Evolutionary conservation across 2,113 vertebrate species (phyloP).

Genomic region (Stictonetta naevosa): DNA sequence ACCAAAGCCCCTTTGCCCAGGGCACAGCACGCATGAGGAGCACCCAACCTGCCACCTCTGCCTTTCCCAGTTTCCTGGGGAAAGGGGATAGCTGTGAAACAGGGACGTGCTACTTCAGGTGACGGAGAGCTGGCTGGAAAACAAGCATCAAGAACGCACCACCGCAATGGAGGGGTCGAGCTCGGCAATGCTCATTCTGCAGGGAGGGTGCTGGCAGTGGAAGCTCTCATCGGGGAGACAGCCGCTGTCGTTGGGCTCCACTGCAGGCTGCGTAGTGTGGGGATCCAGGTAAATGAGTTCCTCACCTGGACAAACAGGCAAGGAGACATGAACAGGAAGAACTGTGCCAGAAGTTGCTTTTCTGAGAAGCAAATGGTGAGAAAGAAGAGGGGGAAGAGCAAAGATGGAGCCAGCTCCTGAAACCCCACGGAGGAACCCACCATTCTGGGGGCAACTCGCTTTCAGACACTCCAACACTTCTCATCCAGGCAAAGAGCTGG

Average conservation of each 20-base stretch:
- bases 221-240: conserved; percentile 89
- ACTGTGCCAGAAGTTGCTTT: neutral
- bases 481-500: neutral
- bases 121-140: accelerated
- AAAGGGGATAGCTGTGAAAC: neutral
- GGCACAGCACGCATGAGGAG: neutral
- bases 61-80: neutral
- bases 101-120: neutral
- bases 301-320: conserved; percentile 79
- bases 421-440: neutral
- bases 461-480: neutral
- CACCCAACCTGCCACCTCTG: neutral
- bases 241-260: conserved; percentile 82
- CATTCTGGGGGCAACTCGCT: neutral
- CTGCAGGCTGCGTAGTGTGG: conserved; percentile 92
- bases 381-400: neutral
- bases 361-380: neutral
- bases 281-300: conserved; percentile 97
- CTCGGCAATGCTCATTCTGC: conserved; percentile 94
- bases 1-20: neutral
- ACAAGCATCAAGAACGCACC: conserved; percentile 73
- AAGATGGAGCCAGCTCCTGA: neutral
- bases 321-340: neutral
- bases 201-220: conserved; percentile 96
- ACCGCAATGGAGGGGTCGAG: conserved; percentile 97